Percentiles rank a stretch among this genome's conserved stretches.
Evolutionary conservation across 2,113 vertebrate species (phyloP).

Genomic region (Uria lomvia): DNA sequence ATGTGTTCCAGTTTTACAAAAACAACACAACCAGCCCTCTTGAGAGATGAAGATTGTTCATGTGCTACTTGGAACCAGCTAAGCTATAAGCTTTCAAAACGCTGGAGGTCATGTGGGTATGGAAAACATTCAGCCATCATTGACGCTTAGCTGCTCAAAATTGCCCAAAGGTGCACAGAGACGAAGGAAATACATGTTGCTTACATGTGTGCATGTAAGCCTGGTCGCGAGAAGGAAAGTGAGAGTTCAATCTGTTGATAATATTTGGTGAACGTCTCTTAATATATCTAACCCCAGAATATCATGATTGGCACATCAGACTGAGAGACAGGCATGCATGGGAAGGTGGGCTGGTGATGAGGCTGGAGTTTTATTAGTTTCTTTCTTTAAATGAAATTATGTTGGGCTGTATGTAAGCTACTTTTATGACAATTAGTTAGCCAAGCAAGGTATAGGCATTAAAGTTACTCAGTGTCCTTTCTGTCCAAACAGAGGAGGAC

Average conservation of each 20-base stretch:
- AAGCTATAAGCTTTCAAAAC: background rate
- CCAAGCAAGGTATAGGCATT: background rate
- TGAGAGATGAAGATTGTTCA: background rate
- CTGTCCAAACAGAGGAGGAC: background rate
- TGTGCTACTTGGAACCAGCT: background rate
- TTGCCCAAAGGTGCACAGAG: background rate
- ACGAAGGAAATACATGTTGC: background rate
- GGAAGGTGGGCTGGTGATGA: background rate
- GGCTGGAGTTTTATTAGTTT: background rate
- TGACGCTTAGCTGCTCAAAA: background rate
- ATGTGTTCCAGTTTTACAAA: background rate
- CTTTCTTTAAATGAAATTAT: background rate
- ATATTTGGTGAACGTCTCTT: background rate
- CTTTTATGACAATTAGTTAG: background rate
- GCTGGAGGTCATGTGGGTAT: background rate
- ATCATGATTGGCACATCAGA: background rate
- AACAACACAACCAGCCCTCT: too few relatives aligned
- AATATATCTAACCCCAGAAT: background rate
- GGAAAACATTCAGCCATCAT: accelerated
- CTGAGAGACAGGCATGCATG: background rate
- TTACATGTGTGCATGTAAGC: background rate
- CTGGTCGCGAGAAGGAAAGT: background rate
- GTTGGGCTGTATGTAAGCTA: background rate
- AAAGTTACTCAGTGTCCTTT: background rate
- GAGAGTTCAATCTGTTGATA: background rate